phyloP scores from a whole-genome alignment of 2,113 vertebrate species.

The Acanthisitta chloris region DNA sequence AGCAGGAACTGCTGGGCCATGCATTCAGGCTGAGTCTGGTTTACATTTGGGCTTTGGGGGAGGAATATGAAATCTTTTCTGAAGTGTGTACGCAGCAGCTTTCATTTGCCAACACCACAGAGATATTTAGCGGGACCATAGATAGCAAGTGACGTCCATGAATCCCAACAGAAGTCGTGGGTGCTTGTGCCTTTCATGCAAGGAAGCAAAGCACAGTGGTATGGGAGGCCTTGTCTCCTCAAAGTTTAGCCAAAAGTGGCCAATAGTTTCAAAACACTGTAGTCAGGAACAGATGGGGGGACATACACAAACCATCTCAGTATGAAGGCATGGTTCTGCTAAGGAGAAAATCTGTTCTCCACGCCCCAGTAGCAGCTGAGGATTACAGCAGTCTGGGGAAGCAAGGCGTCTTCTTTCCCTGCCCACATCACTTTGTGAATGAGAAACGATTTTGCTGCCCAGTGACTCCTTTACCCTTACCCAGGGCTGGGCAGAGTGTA shows the following conservation, averaged over 20 bases:
- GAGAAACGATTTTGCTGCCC: not conserved
- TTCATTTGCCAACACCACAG: not conserved
- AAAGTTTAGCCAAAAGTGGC: not conserved
- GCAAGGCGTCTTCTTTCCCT: not conserved
- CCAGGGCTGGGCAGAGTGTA: not conserved
- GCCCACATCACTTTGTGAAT: not conserved
- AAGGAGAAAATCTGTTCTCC: not conserved
- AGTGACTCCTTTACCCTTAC: not conserved
- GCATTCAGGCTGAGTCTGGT: not conserved
- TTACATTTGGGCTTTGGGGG: not conserved
- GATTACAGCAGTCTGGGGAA: not conserved
- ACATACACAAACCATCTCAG: not conserved
- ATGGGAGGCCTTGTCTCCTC: rapidly evolving
- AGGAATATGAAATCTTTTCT: not conserved
- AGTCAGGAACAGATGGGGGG: not conserved
- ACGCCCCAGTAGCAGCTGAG: not conserved
- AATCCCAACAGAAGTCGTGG: not conserved
- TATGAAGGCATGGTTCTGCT: not conserved
- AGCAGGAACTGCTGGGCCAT: not conserved
- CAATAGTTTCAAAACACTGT: not conserved
- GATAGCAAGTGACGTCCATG: not conserved
- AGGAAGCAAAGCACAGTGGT: not conserved
- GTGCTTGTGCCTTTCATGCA: not conserved
- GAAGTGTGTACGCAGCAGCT: rapidly evolving
- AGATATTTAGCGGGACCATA: not conserved